These are phyloP conservation scores for Minunthozetes semirufus DNA, from an alignment of 2,888 invertebrate genomes.

Conservation along the genomic window DNA sequence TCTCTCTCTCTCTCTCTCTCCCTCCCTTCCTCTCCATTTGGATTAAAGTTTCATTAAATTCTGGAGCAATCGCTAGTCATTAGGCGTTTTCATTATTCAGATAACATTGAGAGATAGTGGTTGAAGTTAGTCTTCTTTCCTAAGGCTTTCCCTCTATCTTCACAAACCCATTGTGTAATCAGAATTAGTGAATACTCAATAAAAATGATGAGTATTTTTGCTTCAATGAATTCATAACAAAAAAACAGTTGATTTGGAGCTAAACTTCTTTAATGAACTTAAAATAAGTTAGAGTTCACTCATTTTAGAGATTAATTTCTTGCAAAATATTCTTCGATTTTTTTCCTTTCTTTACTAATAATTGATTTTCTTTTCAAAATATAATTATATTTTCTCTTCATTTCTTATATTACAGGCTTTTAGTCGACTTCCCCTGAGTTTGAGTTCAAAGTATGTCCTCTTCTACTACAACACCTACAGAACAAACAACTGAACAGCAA, in stretches of 20 bases:
- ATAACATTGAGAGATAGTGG: not conserved
- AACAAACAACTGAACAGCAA: too few species aligned
- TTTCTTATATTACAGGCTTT: too few species aligned
- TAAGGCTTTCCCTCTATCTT: not conserved
- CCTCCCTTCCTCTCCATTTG: not conserved
- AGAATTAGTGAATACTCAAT: not conserved
- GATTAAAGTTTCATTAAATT: not conserved
- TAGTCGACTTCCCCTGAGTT: too few species aligned
- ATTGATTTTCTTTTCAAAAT: too few species aligned
- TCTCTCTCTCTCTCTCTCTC: too few species aligned
- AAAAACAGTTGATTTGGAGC: not conserved
- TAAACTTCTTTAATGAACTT: too few species aligned
- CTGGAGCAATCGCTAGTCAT: not conserved
- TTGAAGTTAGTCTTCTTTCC: not conserved
- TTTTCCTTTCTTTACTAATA: too few species aligned
- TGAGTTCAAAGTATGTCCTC: not conserved
- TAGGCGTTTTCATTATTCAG: constrained; percentile 8
- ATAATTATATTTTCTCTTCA: too few species aligned
- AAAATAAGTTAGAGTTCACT: too few species aligned
- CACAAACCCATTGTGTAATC: not conserved
- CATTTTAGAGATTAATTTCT: too few species aligned
- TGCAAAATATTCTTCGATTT: too few species aligned
- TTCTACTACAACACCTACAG: not conserved
- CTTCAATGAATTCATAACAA: not conserved
- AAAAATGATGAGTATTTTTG: not conserved